Percentiles rank a stretch among this genome's conserved stretches.
These are phyloP conservation scores for Benitochromis conjunctus DNA, from an alignment of 2,113 vertebrate species.

Conservation along the genomic window DNA sequence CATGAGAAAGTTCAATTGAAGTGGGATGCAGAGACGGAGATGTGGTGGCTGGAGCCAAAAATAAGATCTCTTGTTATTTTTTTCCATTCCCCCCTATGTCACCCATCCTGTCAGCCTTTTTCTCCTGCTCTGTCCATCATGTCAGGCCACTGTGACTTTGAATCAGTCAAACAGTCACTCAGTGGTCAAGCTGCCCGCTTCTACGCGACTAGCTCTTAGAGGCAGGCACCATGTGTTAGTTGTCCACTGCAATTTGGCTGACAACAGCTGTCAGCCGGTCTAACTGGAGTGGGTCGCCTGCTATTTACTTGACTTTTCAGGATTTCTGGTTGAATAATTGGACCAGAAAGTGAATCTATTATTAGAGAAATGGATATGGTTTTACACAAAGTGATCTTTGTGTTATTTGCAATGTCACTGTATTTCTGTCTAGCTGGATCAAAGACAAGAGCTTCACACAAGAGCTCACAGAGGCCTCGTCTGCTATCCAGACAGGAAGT, in stretches of 20 bases:
- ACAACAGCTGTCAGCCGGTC: background rate
- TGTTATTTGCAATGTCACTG: background rate
- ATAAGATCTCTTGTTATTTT: background rate
- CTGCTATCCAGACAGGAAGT: background rate
- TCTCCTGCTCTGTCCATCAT: slow-evolving; percentile 13
- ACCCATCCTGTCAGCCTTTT: background rate
- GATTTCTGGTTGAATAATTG: background rate
- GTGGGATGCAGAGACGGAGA: background rate
- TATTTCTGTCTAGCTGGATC: background rate
- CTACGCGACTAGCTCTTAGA: background rate
- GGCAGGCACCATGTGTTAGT: background rate
- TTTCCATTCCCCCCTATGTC: background rate
- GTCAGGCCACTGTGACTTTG: slow-evolving; percentile 23
- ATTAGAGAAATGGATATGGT: background rate
- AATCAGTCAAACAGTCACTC: slow-evolving; percentile 14
- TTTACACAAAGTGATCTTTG: background rate
- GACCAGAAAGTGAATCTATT: background rate
- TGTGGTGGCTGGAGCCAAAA: background rate
- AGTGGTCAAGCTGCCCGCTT: background rate
- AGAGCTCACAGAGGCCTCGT: background rate
- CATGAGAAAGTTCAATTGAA: background rate
- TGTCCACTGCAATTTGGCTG: background rate
- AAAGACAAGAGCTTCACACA: background rate
- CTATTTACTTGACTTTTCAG: background rate
- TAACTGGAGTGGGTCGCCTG: rapidly evolving